These are phyloP conservation scores for Chanos chanos DNA, from an alignment of 2,797 vertebrate species.

Conservation along the genomic window DNA sequence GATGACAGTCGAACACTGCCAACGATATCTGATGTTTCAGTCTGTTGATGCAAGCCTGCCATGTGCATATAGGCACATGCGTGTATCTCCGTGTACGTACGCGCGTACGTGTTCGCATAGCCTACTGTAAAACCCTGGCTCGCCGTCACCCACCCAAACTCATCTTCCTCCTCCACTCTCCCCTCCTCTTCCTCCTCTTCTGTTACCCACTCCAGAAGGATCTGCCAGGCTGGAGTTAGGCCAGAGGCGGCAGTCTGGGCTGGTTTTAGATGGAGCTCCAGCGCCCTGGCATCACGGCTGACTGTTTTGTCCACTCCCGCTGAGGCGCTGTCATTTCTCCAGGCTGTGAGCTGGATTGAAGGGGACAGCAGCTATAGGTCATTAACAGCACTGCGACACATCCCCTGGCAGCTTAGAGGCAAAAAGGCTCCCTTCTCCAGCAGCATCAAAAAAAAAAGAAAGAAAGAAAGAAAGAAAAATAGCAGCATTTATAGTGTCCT, in stretches of 20 bases:
- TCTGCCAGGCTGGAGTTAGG: background rate
- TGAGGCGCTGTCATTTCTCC: constrained; percentile 19
- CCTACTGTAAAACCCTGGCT: background rate
- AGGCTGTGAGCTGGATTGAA: constrained; percentile 23
- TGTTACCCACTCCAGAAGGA: background rate
- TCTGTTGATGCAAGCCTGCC: too few species aligned
- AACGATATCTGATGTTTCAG: too few species aligned
- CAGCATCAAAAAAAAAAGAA: too few species aligned
- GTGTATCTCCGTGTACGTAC: too few species aligned
- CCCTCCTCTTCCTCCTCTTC: background rate
- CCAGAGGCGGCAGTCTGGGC: too few species aligned
- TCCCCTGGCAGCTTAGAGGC: constrained; percentile 60
- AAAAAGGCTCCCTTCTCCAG: too few species aligned
- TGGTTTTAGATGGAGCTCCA: too few species aligned
- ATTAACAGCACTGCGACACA: constrained; percentile 39
- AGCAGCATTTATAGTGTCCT: constrained; percentile 44
- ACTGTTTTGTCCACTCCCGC: constrained; percentile 13
- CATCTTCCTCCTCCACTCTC: background rate
- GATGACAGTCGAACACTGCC: too few species aligned
- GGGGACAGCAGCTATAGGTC: constrained; percentile 26
- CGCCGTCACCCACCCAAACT: background rate
- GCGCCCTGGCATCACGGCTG: too few species aligned
- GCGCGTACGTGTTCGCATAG: too few species aligned
- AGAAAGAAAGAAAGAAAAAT: too few species aligned
- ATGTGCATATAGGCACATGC: too few species aligned